Base-by-base conservation (phyloP, 2,113 vertebrate genomes). In the Fregata magnificens region DNA sequence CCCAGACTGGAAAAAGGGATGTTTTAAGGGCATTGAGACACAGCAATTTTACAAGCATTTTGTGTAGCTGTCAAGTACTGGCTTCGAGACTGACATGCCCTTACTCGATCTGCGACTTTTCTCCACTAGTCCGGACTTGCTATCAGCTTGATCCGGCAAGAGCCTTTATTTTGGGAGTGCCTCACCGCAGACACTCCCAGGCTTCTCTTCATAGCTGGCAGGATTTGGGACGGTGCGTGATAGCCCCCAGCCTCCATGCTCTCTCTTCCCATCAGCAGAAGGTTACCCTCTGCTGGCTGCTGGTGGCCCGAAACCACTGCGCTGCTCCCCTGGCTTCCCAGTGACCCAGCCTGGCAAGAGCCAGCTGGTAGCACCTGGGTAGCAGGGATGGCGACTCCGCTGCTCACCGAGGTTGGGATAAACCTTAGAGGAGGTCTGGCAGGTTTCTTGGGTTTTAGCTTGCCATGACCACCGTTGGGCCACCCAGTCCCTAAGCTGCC, bases 161-260 rank as follows among this genome's bases (percentile, higher is more conserved):
- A 83, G 52, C 29, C n/a, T 83, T 88, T 90, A 26, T n/a, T 93
- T 82, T 76, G 86, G 61, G 69, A 82, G 26, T 86, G 86, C n/a
- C 49, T 72, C 56, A 49, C 50, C 8, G 0, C 69, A 86, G 82
- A 55, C 42, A 45, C 65, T 92, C 42, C 59, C 32, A 82, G 76
- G 71, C 58, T 90, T 20, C 49, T 88, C 29, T 26, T 76, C 31
- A 21, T 4, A 67, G 59, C 56, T 86, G 82, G 11, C 49, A 87
- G 81, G 65, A 55, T 79, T 71, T 87, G 44, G 72, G 65, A 52
- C 1, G 5, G 38, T 91, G 38, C 2, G 3, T 56, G 87, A 29
- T 20, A 82, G 56, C 21, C 86, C 25, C 55, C n/a, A 78, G 63
- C 20, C n/a, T 31, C 61, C 13, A 16, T 2, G 19, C 31, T 62